Conservation (phyloP, 2,113 vertebrate genomes). For the Syrmaticus mikado region DNA sequence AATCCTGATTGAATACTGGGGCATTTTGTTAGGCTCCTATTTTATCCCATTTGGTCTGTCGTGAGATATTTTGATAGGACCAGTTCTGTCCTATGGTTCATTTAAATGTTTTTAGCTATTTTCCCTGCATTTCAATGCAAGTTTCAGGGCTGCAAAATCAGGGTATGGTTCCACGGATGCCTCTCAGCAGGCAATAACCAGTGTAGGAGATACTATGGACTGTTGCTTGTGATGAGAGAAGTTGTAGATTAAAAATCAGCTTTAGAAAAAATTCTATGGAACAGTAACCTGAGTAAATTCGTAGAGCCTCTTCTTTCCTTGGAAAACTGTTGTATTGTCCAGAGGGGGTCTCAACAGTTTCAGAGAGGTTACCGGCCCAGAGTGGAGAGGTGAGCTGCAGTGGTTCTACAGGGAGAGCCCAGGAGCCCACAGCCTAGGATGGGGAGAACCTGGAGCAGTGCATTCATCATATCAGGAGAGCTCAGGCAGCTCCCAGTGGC, state of each 20-base stretch:
- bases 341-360: not conserved
- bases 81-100: not conserved
- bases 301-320: not conserved
- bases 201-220: not conserved
- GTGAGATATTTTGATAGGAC: not conserved
- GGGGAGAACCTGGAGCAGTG: not conserved
- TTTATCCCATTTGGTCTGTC: not conserved
- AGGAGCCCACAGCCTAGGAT: not conserved
- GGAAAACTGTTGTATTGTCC: not conserved
- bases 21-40: not conserved
- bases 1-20: not conserved
- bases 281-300: not conserved
- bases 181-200: not conserved
- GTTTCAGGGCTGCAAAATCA: not conserved
- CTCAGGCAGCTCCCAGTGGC: not conserved
- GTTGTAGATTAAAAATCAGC: not conserved
- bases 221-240: not conserved
- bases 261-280: not conserved
- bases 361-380: not conserved
- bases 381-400: not conserved
- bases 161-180: not conserved
- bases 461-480: not conserved
- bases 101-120: not conserved
- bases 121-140: not conserved
- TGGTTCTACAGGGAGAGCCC: not conserved